These are phyloP conservation scores for Ptilonorhynchus violaceus DNA, from an alignment of 2,113 vertebrate species.

Conservation along the genomic window DNA sequence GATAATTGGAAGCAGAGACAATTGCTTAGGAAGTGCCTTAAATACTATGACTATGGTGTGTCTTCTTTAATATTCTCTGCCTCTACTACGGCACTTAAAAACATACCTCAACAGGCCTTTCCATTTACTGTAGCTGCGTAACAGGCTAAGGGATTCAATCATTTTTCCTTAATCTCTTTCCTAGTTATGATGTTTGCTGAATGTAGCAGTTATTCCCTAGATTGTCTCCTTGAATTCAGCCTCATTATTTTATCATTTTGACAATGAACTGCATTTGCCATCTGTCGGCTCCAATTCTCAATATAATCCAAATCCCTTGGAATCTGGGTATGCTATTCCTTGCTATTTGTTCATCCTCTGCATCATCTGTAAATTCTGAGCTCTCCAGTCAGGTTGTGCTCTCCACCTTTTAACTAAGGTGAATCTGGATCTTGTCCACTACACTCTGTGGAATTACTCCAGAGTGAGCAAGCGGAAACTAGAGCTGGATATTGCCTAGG, in stretches of 20 bases:
- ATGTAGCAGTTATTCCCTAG: constrained; percentile 24
- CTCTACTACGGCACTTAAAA: background rate
- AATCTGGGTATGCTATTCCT: background rate
- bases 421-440: constrained; percentile 8
- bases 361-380: constrained; percentile 13
- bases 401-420: background rate
- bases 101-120: background rate
- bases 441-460: constrained; percentile 28
- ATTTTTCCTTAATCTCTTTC: background rate
- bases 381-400: background rate
- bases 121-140: background rate
- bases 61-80: background rate
- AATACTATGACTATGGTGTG: background rate
- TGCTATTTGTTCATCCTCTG: constrained; percentile 20
- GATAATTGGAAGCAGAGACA: background rate
- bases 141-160: background rate
- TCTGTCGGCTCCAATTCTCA: background rate
- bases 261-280: constrained; percentile 30
- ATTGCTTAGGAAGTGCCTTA: background rate
- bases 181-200: background rate
- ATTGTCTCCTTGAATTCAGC: background rate
- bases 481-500: constrained; percentile 23
- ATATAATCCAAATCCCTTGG: constrained; percentile 8
- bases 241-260: constrained; percentile 55
- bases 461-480: constrained; percentile 28